Evolutionary conservation across 2,113 vertebrate genomes (phyloP), one percentile per base, ranked within the genome.

Genomic region (Sinosuthora webbiana): DNA sequence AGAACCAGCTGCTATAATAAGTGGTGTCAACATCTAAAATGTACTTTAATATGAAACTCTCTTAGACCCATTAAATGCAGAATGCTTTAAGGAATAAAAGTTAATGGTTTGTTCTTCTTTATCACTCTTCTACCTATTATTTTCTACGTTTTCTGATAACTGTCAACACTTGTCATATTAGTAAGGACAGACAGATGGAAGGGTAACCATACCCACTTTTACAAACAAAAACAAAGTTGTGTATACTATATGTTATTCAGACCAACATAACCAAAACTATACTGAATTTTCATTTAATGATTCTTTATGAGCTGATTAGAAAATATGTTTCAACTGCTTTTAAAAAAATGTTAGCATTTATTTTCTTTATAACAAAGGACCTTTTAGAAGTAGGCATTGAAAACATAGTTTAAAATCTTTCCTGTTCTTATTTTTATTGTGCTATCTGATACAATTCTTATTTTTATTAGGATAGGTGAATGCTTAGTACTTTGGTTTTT

Each of bases 1-100:
- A 78, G 84, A 93, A 93, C 49, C 77, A 90, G 78, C 53, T 96
- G 90, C 82, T 92, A 21, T 50, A 92, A 69, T 71, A 93, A 96
- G 28, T 11, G 25, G 33, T 91, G 45, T 93, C 63, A 90, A 89
- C 81, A 86, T 93, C 65, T 59, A 65, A 83, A 89, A 93, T 64
- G 18, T 49, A 70, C 45, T 87, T 92, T 33, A 69, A 80, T 91
- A 82, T 73, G 59, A 87, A 95, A 90, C 13, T 89, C 2, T 31
- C 74, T 88, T 85, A 67, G 9, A 89, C 41, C 24, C 12, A 41
- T 76, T 84, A 87, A 81, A 87, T 69, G 27, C 42, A 47, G 55
- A 87, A 70, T 45, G 21, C 12, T 81, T 87, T 63, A 86, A 75
- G 73, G 50, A 73, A 21, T 49, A 77, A 27, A 65, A 75, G 68